Evolutionary conservation across 2,888 invertebrate species (phyloP).

Genomic region (Latrodectus elegans): DNA sequence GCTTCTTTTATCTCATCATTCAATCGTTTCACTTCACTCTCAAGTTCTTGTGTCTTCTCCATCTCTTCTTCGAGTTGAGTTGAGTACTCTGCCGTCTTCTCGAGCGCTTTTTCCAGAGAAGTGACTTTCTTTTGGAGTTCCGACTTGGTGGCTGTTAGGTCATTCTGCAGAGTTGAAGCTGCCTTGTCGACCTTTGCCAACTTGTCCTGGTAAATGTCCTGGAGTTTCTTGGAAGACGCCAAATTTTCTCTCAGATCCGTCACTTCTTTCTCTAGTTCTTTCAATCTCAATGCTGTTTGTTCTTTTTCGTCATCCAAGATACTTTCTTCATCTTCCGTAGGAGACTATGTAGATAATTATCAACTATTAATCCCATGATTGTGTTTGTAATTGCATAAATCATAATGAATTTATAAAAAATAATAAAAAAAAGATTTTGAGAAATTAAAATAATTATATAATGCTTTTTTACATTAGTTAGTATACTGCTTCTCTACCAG

Average conservation of each 20-base stretch:
- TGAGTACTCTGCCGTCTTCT: not conserved
- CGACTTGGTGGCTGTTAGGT: conserved; percentile 6
- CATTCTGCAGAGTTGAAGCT: not conserved
- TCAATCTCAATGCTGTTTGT: conserved; percentile 7
- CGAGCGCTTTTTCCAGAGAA: conserved; percentile 16
- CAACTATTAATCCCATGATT: no score
- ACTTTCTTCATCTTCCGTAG: not conserved
- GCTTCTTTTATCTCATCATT: not conserved
- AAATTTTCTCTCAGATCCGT: conserved; percentile 12
- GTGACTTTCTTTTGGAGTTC: conserved; percentile 29
- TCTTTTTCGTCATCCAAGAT: conserved; percentile 16
- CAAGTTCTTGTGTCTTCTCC: not conserved
- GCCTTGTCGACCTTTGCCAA: not conserved
- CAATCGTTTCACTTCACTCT: not conserved
- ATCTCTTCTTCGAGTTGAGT: not conserved
- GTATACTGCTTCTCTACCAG: no score
- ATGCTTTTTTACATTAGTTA: no score
- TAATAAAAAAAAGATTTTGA: no score
- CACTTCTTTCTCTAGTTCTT: conserved; percentile 8
- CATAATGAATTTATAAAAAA: no score
- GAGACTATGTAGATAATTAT: no score
- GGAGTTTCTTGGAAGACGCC: conserved; percentile 6
- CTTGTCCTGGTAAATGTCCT: not conserved
- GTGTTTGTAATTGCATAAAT: no score
- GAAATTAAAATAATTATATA: no score